Base-by-base conservation (phyloP, 2,888 invertebrate genomes). In the Caenorhabditis macrosperma region DNA sequence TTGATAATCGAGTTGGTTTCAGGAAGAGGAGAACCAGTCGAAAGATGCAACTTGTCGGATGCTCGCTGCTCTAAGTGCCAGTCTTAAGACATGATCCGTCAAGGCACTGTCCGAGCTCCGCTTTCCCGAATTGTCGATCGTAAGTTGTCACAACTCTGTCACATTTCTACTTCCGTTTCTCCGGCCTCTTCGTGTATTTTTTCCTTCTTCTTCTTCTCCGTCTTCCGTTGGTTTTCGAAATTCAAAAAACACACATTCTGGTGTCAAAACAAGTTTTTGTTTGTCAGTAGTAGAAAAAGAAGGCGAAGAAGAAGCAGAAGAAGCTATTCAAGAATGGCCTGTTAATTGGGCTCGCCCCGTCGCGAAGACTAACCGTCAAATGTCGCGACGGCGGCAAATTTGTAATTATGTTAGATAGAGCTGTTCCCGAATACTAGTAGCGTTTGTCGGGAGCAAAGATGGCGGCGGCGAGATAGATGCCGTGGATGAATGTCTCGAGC, bases 81-180 rank as follows among this genome's bases (percentile, higher is more conserved):
- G 3, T 61, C 24, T 26, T 22, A 9, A 52, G 64, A 48, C n/a
- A 81, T 81, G 81, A 38, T 54, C 48, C 71, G 81, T 38, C 81
- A 81, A 67, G 81, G 81, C 48, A 81, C 81, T 17, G 81, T 81
- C 15, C 66, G 81, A 63, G 72, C 81, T 44, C 79, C 79, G 44
- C 50, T 44, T 44, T 67, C 81, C 26, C 76, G 76, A 17, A 72
- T 81, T 72, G 74, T 81, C 44, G 81, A 81, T 68, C 81, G 81
- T 81, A 48, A 76, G 81, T 63, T 69, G 12, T 33, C 33, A 17
- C 48, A 38, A 52, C n/a, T n/a, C n/a, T n/a, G n/a, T n/a, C n/a
- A 26, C 17, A 38, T 17, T 26, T 26, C 20, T 26, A n/a, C 28
- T 30, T 61, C 24, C 17, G 10, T 52, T 26, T 41, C 52, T 52